Percentiles rank a stretch among this genome's conserved stretches.
Conservation (phyloP, 2,113 vertebrate species). For the Pagrus major region DNA sequence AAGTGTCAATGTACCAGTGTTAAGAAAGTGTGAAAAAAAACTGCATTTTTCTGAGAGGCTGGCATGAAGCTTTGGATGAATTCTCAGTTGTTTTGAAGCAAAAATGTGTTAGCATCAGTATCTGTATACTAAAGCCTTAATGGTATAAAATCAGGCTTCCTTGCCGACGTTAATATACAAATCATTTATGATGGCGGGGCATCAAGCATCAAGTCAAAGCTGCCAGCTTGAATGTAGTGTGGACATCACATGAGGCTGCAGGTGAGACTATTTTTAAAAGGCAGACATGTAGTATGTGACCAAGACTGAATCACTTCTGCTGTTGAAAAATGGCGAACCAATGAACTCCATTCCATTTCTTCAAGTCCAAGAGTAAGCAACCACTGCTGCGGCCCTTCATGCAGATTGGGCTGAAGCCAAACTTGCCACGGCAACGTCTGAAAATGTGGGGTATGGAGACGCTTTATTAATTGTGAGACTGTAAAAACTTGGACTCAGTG, state of each 20-base stretch:
- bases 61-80: neutral
- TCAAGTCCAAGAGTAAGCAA: neutral
- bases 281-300: neutral
- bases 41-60: neutral
- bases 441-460: neutral
- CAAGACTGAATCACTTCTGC: neutral
- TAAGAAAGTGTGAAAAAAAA: slow-evolving; percentile 17
- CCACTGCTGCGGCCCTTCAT: neutral
- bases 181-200: neutral
- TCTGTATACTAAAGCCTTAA: neutral
- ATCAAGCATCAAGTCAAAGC: neutral
- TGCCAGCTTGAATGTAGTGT: no score
- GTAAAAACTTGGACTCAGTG: neutral
- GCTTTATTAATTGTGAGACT: neutral
- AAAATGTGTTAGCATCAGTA: neutral
- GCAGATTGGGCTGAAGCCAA: neutral
- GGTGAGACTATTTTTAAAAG: neutral
- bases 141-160: neutral
- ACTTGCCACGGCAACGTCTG: neutral
- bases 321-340: neutral
- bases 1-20: neutral
- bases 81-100: neutral
- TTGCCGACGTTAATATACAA: neutral
- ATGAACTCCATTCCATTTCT: no score
- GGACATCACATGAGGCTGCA: neutral